These are phyloP conservation scores for Grammomys surdaster DNA, from an alignment of 2,113 vertebrate species.

Conservation along the genomic window DNA sequence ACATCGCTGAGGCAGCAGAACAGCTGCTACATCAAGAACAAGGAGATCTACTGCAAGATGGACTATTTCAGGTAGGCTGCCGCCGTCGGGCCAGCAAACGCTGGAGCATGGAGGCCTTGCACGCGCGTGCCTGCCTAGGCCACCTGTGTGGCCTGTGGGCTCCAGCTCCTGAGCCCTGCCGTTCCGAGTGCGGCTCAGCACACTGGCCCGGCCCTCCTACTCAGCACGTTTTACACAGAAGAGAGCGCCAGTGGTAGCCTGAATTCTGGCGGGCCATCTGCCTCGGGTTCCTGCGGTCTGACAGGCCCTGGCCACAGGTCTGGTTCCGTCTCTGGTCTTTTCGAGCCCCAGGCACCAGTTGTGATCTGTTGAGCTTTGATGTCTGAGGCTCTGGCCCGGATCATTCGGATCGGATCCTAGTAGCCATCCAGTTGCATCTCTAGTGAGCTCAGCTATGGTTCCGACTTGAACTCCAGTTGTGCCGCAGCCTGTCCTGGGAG, in stretches of 20 bases:
- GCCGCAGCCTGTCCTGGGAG: not conserved
- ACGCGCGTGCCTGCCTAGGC: not conserved
- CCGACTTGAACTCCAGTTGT: not conserved
- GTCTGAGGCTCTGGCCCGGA: not conserved
- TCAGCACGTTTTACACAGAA: not conserved
- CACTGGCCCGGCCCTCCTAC: not conserved
- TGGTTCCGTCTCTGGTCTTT: not conserved
- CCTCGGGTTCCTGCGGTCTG: not conserved
- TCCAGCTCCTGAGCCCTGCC: not conserved
- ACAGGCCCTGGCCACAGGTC: not conserved
- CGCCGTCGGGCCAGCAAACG: constrained; percentile 14
- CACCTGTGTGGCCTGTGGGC: not conserved
- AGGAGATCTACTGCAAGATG: constrained; percentile 97
- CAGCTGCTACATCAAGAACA: constrained; percentile 98
- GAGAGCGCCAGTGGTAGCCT: not conserved
- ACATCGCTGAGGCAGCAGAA: constrained; percentile 93
- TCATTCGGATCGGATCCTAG: not conserved
- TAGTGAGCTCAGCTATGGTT: not conserved
- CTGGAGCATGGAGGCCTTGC: not conserved
- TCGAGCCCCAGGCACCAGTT: constrained; percentile 48
- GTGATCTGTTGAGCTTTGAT: not conserved
- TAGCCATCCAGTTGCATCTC: not conserved
- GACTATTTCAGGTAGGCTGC: constrained; percentile 95
- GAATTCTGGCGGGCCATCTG: not conserved
- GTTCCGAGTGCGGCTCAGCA: too few species aligned